Evolutionary conservation across 1,140 invertebrate species (phyloP), one percentile per base, ranked within the genome.

Genomic region (Trachymyrmex septentrionalis): DNA sequence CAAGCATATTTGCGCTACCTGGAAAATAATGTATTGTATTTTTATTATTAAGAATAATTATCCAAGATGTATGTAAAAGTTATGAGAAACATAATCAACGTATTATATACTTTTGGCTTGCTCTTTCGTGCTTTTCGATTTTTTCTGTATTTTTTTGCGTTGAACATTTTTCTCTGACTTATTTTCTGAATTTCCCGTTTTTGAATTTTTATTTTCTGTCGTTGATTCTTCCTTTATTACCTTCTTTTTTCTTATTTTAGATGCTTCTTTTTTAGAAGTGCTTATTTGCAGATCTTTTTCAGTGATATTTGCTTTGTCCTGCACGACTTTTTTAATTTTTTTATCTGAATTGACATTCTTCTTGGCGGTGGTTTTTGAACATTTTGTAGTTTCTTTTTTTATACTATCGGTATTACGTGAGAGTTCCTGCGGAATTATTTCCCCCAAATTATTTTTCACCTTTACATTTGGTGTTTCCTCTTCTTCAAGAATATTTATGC

Each of bases 101-200:
- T 34, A 24, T 71, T 6, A 73, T 21, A 57, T 73, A 73, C 71
- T 30, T 55, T 55, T 6, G 3, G 1, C n/a, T 73, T 73, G 27
- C 2, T 57, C 53, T 73, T 73, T 38, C 12, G 2, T 7, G 1
- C 34, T 16, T 3, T 57, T 57, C 10, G 5, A 57, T 7, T 5
- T 34, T 21, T 19, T 73, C 27, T 21, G n/a, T 21, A 14, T 55
- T 57, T 38, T 9, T 21, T 75, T 16, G 14, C 1, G 7, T 10
- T 57, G 24, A n/a, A n/a, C 19, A 73, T 14, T 1, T 21, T 16
- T 21, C 12, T 59, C 7, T 9, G 53, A 59, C 19, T 57, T 59
- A 57, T 75, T 75, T 57, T 57, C n/a, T 38, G 53, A 57, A 75
- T 16, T 30, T 75, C 4, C 21, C 0, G n/a, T 24, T n/a, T 57